Base-by-base conservation (phyloP, 2,888 invertebrate genomes). In the Pheosia gnoma region DNA sequence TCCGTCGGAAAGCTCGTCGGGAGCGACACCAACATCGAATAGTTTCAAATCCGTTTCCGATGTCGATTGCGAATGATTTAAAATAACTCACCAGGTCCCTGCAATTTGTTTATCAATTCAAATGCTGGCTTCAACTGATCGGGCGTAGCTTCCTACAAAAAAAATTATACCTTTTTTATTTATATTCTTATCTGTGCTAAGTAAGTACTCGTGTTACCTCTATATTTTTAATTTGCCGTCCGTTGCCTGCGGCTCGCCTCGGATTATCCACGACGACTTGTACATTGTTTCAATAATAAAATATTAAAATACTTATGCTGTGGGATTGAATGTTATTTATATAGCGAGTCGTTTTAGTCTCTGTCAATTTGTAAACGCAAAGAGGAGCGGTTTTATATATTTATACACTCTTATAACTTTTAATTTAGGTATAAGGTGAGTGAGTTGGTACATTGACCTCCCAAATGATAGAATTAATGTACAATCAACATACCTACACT, bases 181-280 rank as follows among this genome's bases (percentile, higher is more conserved):
- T 59, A 10, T 38, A 53, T 55, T 65, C 65, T 62, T 58, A 58
- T 66, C 55, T 55, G n/a, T 41, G 13, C 56, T 56, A 13, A 41
- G 41, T 39, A 39, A 4, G 11, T 25, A 52, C 5, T 60, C 58
- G 54, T 36, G 55, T 38, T 1, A 54, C 43, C 53, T 47, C 52
- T 60, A 51, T 62, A 63, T 70, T 71, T 77, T 74, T 80, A 79
- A 82, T 73, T 73, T 73, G 49, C 55, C 49, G 59, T 45, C 65
- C 64, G 36, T 13, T 38, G 67, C 75, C 59, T 7, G 54, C 9
- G 59, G 74, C 51, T 3, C 25, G 13, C 37, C 37, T 4, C 38
- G 52, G 60, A 62, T 76, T 6, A 74, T 74, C 68, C 55, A 36
- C 49, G 5, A 45, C 52, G 36, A 57, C 58, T 58, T 63, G 43